phyloP scores from a whole-genome alignment of 2,888 invertebrate species.

The Chaitophorus viminalis region DNA sequence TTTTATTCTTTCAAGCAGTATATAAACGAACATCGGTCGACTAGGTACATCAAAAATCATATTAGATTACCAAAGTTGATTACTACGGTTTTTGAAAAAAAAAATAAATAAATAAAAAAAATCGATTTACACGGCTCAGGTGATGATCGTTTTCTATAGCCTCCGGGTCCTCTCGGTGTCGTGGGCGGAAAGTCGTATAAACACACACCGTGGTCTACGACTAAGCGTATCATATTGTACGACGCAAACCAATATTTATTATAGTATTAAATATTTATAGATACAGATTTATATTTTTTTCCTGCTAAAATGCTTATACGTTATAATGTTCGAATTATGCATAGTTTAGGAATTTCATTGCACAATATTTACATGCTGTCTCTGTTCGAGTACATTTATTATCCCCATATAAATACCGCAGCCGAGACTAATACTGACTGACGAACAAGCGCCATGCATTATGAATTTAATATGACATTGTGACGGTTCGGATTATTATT shows the following conservation, averaged over 20 bases:
- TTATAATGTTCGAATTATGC: conserved; percentile 26
- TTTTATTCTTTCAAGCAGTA: neutral
- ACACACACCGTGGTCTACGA: neutral
- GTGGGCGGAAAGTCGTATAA: conserved; percentile 4
- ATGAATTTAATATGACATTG: no score
- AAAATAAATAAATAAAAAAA: neutral
- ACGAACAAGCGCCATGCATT: neutral
- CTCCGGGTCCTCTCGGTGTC: conserved; percentile 22
- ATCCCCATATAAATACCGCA: neutral
- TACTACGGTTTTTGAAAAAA: neutral
- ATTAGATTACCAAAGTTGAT: conserved; percentile 16
- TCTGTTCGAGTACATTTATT: conserved; percentile 22
- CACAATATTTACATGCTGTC: neutral
- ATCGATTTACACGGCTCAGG: neutral
- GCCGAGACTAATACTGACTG: neutral
- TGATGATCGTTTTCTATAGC: conserved; percentile 25
- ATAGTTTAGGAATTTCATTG: conserved; percentile 25
- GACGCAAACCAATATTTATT: neutral
- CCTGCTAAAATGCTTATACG: neutral
- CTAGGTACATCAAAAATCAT: neutral
- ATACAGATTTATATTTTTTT: neutral
- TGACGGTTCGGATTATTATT: neutral
- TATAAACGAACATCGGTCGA: neutral
- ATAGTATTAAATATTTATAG: neutral
- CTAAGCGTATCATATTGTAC: neutral